Evolutionary conservation across 2,797 vertebrate species (phyloP).

Genomic region (Lateolabrax maculatus): DNA sequence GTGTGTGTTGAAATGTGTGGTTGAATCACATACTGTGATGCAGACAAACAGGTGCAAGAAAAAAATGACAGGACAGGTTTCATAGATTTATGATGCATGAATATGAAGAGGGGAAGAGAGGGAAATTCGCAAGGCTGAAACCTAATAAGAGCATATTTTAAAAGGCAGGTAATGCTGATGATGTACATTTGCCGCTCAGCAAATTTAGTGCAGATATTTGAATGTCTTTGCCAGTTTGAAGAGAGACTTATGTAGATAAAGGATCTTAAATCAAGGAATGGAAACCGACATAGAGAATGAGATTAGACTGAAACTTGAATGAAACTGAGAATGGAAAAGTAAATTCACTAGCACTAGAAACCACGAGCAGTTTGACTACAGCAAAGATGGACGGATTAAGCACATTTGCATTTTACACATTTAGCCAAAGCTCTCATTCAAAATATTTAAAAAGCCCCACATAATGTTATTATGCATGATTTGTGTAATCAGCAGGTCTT

Average conservation of each 20-base stretch:
- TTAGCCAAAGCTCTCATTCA: conserved; percentile 9
- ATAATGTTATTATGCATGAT: not conserved
- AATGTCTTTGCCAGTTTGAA: conserved; percentile 29
- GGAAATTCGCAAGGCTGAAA: not conserved
- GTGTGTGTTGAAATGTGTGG: not conserved
- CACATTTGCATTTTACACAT: conserved; percentile 50
- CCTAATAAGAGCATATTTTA: conserved; percentile 5
- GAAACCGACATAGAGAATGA: conserved; percentile 31
- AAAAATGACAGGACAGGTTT: not conserved
- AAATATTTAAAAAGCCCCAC: conserved; percentile 2
- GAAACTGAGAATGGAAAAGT: conserved; percentile 17
- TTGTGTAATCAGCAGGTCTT: not conserved
- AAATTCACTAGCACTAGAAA: not conserved
- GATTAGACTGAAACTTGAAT: conserved; percentile 18
- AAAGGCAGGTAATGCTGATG: conserved; percentile 20
- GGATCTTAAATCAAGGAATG: conserved; percentile 44
- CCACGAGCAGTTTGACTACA: conserved; percentile 5
- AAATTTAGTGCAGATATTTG: conserved; percentile 29
- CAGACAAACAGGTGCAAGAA: not conserved
- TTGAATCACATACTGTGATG: conserved; percentile 12
- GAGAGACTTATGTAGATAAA: conserved; percentile 48
- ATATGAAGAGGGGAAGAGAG: not conserved
- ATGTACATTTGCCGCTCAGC: not conserved
- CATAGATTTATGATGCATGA: not conserved
- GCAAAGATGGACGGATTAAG: conserved; percentile 25